Evolutionary conservation across 2,113 vertebrate genomes (phyloP), one percentile per base, ranked within the genome.

Genomic region (Micromys minutus): DNA sequence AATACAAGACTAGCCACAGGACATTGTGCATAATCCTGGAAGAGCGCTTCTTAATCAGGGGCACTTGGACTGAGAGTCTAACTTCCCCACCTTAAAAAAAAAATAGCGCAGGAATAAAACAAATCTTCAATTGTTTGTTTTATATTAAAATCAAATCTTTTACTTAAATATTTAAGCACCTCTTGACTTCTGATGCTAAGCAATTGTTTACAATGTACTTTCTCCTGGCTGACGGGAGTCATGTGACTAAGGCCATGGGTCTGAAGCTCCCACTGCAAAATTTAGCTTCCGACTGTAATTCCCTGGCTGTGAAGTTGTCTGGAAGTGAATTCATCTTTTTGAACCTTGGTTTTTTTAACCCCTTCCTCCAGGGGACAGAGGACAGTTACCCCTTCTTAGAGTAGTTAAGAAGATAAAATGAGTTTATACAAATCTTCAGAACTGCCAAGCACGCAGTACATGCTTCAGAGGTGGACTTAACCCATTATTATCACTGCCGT

Each of bases 91-190:
- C 34, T 24, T 21, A 86, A 76, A 95, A 8, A 50, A 72, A 85
- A 95, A 39, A 59, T 4, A 34, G 21, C 1, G 26, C 8, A 50
- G 63, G 79, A 1, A 12, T 16, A 45, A 75, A 52, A 15, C 5
- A 74, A 34, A 86, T 47, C 50, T 93, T 61, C 45, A 75, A n/a
- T 26, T 75, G 0, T 29, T 83, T 75, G 63, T 19, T 89, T 76
- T n/a, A 19, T 87, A 79, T 42, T 72, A 81, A 93, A 89, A 10
- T 34, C 52, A 74, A 95, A 93, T n/a, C 31, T 92, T 91, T 92
- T 34, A 0, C 13, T 67, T 87, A 65, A 63, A 36, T 65, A 80
- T 6, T 47, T 57, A 77, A 86, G 57, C 5, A 39, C 11, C 45
- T 74, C 21, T 75, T 26, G 45, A 16, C 17, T 55, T 95, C 69